Base-by-base conservation (phyloP, 2,888 invertebrate species). In the Orchesellides sinensis region DNA sequence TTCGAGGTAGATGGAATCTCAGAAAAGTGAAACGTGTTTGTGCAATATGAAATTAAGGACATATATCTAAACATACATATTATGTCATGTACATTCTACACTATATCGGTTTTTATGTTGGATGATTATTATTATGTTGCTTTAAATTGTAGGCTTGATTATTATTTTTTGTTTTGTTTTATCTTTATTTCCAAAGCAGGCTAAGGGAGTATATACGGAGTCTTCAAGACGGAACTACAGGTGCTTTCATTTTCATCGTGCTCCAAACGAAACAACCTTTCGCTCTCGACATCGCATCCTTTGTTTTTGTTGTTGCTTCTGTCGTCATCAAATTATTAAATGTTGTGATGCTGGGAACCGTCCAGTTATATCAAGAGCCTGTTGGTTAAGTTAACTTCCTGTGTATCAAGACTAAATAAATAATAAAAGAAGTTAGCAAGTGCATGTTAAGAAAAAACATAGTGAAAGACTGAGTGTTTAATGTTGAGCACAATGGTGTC, bases 401-500 rank as follows among this genome's bases (percentile, higher is more conserved):
- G 47, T 27, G 14, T 5, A n/a, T 52, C 54, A 54, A 56, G 23
- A 32, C 54, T 29, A 45, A 27, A 21, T 40, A 59, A 45, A 40
- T 14, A 45, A 23, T 61, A 29, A 14, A 45, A 40, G 59, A 25
- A 47, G 74, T 68, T 25, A 17, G 29, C 23, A 63, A 45, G 56
- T 81, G 69, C 68, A 81, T 81, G 81, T 40, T 17, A 59, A 68
- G 45, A 29, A 32, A 72, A 73, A 65, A 52, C 21, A 52, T 32
- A 72, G 40, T 32, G 47, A 74, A 69, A 69, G 75, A 82, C 75
- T 69, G 69, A 75, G 82, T 83, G 77, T 70, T 83, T 86, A 85
- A 88, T 88, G 88, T 86, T 88, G 86, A 87, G 85, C 84, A 83
- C 88, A 83, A 88, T 88, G 88, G 88, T 88, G 79, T 88, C 88